Evolutionary conservation across 2,888 invertebrate genomes (phyloP), one percentile per base, ranked within the genome.

Genomic region (Ormyrus pomaceus): DNA sequence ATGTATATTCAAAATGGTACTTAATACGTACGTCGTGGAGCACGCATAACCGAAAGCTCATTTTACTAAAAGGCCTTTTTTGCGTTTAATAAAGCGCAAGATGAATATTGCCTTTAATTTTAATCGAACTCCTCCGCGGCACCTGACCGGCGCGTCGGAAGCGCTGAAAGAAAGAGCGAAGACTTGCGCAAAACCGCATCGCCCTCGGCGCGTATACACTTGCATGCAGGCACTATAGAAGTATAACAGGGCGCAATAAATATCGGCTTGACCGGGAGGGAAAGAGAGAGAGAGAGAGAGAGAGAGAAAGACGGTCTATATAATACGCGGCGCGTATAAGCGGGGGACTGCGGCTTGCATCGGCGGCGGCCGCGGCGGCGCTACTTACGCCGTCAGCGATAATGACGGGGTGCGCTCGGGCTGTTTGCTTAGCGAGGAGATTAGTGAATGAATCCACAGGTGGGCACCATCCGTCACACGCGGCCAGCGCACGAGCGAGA

Each of bases 381-480:
- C 89, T 89, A 90, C 89, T 90, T 89, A 90, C 88, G 88, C 88
- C 89, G 90, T 90, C 90, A 90, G 88, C 88, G 88, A 87, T 90
- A 90, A 90, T 90, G 88, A 90, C 87, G 87, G 90, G 90, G 87
- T 90, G 88, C 87, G 87, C 86, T 87, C 86, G 86, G 87, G 87
- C 88, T 90, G 90, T 90, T 90, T 90, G 90, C 90, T 90, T 90
- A 90, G 90, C 88, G 88, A 88, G 87, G 86, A 90, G 90, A 90
- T 90, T 90, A 90, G 90, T 90, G 90, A 90, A 90, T 90, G 90
- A 90, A 90, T 90, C 90, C 89, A 90, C 90, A 90, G 90, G 90
- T 90, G 90, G 90, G 89, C 90, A 87, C 90, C 89, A 90, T 90
- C 89, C 90, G 89, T 90, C 90, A 90, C 89, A 86, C 86, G 82